Evolutionary conservation across 64 coral and sea anemone genomes (phyloP), one percentile per base, ranked within the genome.

Genomic region (Stichodactyla helianthus): DNA sequence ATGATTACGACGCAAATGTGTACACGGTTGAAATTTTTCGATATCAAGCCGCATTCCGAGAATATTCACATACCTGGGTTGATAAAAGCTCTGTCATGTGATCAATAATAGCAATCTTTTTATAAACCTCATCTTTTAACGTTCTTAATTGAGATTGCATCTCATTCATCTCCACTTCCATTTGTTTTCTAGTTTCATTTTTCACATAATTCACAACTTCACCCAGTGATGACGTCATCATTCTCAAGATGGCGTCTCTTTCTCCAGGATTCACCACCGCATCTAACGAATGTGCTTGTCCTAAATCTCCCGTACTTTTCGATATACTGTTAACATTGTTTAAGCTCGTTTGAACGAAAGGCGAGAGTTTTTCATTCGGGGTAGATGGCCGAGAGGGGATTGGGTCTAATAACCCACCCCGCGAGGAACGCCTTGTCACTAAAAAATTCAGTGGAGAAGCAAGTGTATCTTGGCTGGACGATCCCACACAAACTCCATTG

Each of bases 171-270:
- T 63, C 53, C 1, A 13, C 1, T 54, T 84, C 54, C 55, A 22
- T 59, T 63, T 84, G 4, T 12, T 31, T 55, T 51, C 61, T 50
- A 16, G 27, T 25, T 56, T 54, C 50, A 16, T 63, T 54, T 56
- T 59, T 84, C 55, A 84, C 83, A n/a, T 84, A 25, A 84, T 54
- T 84, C 19, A 84, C 83, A 25, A 84, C 83, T 54, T 84, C 83
- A 7, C 50, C 16, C 25, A 51, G 61, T 10, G 83, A 84, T 60
- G 83, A 57, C 83, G 83, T 60, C 83, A 84, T 60, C 14, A 84
- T 58, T 60, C 51, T 58, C 55, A 84, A 35, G 16, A 84, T 84
- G 83, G 53, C 83, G 55, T 84, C 83, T 17, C 31, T 44, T 18
- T 58, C 59, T 63, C 11, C 59, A 16, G n/a, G 1, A 15, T 84